phyloP scores from a whole-genome alignment of 92 coral and sea anemone species.

The Parazoanthus darwini region DNA sequence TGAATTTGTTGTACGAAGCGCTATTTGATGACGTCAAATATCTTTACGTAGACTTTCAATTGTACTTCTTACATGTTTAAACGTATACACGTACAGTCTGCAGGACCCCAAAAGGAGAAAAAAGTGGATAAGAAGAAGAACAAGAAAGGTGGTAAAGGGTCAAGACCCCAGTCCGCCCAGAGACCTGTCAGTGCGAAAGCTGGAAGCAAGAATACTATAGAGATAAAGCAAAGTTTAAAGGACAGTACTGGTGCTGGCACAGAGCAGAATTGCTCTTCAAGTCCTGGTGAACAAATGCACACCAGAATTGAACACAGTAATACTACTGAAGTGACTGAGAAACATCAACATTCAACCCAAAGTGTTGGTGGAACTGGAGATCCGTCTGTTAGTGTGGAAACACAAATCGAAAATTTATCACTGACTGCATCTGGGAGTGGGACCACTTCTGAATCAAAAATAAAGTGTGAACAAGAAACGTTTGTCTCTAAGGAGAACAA shows the following conservation, averaged over 20 bases:
- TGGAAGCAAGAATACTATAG: constrained; percentile 39
- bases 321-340: not conserved
- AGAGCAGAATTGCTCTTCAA: not conserved
- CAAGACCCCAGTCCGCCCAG: constrained; percentile 50
- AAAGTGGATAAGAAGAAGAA: constrained; percentile 77
- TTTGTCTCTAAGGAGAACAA: not conserved
- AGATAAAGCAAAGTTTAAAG: not conserved
- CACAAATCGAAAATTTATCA: not conserved
- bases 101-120: constrained; percentile 92
- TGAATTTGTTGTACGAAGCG: no score
- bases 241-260: not conserved
- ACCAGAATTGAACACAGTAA: not conserved
- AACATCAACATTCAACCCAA: not conserved
- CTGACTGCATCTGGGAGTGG: not conserved
- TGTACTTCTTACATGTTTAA: not conserved
- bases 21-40: no score
- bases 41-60: not conserved
- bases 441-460: not conserved
- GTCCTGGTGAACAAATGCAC: not conserved
- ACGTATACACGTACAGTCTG: constrained; percentile 57
- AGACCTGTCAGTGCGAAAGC: constrained; percentile 60
- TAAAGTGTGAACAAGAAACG: not conserved
- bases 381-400: not conserved
- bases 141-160: constrained; percentile 68
- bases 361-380: not conserved